Percentiles rank a stretch among this genome's conserved stretches.
These are phyloP conservation scores for Botrylloides violaceus DNA, from an alignment of 23 tunicate genomes.

Conservation along the genomic window DNA sequence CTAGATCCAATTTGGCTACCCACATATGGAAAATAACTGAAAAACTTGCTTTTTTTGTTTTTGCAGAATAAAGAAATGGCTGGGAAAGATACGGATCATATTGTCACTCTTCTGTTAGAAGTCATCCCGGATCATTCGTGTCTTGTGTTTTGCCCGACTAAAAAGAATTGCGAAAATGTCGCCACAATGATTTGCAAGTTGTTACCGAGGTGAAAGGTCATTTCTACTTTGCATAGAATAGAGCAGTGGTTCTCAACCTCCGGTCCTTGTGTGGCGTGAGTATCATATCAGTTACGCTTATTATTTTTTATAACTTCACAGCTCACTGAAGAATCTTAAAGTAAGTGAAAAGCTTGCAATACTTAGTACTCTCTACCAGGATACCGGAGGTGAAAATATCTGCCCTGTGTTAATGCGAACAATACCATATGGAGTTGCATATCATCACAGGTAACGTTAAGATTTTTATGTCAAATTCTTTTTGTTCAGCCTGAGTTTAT, in stretches of 20 bases:
- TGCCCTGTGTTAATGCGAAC: slow-evolving; percentile 53
- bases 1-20: no score
- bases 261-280: no score
- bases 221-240: not conserved
- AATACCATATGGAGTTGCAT: slow-evolving; percentile 81
- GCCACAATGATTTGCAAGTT: slow-evolving; percentile 59
- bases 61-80: slow-evolving; percentile 46
- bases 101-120: slow-evolving; percentile 51
- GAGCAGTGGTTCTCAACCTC: no score
- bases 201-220: slow-evolving; percentile 44
- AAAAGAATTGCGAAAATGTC: slow-evolving; percentile 90
- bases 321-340: slow-evolving; percentile 35
- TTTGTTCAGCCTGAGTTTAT: no score
- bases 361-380: slow-evolving; percentile 25
- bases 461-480: not conserved
- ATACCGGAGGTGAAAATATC: slow-evolving; percentile 35
- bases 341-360: slow-evolving; percentile 38
- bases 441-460: slow-evolving; percentile 66
- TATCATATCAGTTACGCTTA: not conserved
- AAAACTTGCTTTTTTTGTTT: no score
- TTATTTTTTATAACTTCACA: not conserved
- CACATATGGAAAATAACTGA: no score
- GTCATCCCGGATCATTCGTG: slow-evolving; percentile 85
- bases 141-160: slow-evolving; percentile 89
- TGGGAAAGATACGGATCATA: slow-evolving; percentile 57